Conservation (phyloP, 2,888 invertebrate species). For the Heliconius erato region DNA sequence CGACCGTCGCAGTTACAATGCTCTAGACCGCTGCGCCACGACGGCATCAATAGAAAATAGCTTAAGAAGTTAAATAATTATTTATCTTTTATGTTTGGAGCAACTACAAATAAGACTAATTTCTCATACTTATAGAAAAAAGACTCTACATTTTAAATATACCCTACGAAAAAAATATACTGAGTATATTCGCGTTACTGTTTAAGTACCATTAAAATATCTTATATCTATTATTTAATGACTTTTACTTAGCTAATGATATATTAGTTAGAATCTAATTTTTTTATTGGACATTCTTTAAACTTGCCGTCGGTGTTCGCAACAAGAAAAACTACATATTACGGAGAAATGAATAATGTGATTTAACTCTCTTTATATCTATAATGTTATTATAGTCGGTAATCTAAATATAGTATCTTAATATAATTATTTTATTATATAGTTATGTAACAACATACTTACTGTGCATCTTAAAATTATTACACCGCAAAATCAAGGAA, state of each 20-base stretch:
- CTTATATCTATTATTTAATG: not conserved
- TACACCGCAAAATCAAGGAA: not conserved
- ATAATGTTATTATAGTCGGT: not conserved
- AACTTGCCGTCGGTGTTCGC: conserved; percentile 10
- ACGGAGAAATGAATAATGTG: not conserved
- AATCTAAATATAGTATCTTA: not conserved
- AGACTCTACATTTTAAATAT: not conserved
- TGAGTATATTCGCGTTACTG: not conserved
- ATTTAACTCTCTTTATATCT: too few species aligned
- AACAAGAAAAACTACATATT: not conserved
- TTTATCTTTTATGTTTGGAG: not conserved
- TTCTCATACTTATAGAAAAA: not conserved
- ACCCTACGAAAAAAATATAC: not conserved
- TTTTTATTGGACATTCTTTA: not conserved
- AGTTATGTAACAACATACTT: not conserved
- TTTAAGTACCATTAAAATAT: not conserved
- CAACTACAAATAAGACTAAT: not conserved
- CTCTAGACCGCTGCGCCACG: not conserved
- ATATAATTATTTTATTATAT: not conserved
- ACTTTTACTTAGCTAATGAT: not conserved
- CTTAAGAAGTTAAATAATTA: not conserved
- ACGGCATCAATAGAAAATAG: not conserved
- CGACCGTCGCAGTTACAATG: not conserved
- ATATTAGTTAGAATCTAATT: not conserved
- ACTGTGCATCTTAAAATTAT: not conserved